phyloP scores from a whole-genome alignment of 2,888 invertebrate species.

The Drosophila parthenogenetica region DNA sequence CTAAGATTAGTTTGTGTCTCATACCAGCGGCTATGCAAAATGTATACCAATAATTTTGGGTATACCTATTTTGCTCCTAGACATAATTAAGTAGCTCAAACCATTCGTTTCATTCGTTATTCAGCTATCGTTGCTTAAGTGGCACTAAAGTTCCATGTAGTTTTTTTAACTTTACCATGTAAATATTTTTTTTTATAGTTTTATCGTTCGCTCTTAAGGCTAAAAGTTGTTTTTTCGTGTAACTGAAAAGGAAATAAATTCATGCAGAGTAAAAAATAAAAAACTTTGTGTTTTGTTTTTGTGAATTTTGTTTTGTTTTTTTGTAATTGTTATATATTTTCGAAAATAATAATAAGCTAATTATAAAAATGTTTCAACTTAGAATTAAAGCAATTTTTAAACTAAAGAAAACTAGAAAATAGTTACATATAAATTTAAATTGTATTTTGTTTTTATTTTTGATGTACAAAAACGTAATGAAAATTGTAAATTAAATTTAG shows the following conservation, averaged over 20 bases:
- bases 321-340: slow-evolving; percentile 76
- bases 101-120: slow-evolving; percentile 69
- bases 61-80: slow-evolving; percentile 32
- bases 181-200: slow-evolving; percentile 12
- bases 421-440: slow-evolving; percentile 21
- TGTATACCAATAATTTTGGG: slow-evolving; percentile 29
- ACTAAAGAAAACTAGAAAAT: slow-evolving; percentile 45
- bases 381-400: slow-evolving; percentile 52
- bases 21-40: slow-evolving; percentile 60
- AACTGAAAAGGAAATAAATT: slow-evolving; percentile 36
- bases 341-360: slow-evolving; percentile 68
- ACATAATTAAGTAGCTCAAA: slow-evolving; percentile 48
- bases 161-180: slow-evolving; percentile 24
- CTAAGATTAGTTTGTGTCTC: slow-evolving; percentile 35
- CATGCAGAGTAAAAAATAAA: slow-evolving; percentile 7
- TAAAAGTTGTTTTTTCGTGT: slow-evolving; percentile 31
- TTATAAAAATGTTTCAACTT: slow-evolving; percentile 71
- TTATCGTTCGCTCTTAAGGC: slow-evolving; percentile 57
- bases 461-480: slow-evolving; percentile 45
- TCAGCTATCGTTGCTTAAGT: slow-evolving; percentile 75
- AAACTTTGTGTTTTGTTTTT: slow-evolving; percentile 13
- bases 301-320: slow-evolving; percentile 33
- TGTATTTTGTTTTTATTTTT: slow-evolving; percentile 14
- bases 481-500: slow-evolving; percentile 55
- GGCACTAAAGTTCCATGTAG: slow-evolving; percentile 71